Percentiles rank a stretch among this genome's conserved stretches.
phyloP scores from a whole-genome alignment of 2,888 invertebrate species.

The Chydorus sphaericus region DNA sequence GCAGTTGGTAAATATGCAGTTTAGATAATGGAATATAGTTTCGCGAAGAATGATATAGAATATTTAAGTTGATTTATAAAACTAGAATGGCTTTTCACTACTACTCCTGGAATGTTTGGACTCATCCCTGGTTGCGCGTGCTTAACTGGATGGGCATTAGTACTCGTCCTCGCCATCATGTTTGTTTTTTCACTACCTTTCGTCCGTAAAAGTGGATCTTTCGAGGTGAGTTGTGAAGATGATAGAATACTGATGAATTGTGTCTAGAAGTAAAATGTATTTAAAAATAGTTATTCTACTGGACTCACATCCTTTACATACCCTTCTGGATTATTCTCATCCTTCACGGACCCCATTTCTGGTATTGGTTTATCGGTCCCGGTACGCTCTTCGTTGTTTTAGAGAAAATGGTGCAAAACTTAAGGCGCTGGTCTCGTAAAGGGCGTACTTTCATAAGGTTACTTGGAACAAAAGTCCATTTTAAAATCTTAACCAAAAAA shows the following conservation, averaged over 20 bases:
- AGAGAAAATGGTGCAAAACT: slow-evolving; percentile 50
- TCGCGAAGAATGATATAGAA: background rate
- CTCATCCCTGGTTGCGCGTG: slow-evolving; percentile 67
- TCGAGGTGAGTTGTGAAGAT: slow-evolving; percentile 46
- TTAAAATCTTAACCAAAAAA: too few relatives aligned
- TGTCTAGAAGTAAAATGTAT: too few relatives aligned
- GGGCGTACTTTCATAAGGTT: slow-evolving; percentile 86
- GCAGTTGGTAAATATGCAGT: background rate
- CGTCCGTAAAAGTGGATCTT: slow-evolving; percentile 70
- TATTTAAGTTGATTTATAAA: background rate
- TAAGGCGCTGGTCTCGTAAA: slow-evolving; percentile 28
- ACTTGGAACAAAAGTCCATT: too few relatives aligned
- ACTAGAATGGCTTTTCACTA: slow-evolving; percentile 61
- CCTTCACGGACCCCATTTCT: slow-evolving; percentile 81
- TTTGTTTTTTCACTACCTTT: slow-evolving; percentile 72
- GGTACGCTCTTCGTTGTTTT: slow-evolving; percentile 53
- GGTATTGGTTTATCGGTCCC: slow-evolving; percentile 85
- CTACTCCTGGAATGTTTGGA: slow-evolving; percentile 56
- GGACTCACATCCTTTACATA: slow-evolving; percentile 78
- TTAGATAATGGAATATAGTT: background rate
- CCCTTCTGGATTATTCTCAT: slow-evolving; percentile 76
- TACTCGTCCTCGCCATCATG: slow-evolving; percentile 57
- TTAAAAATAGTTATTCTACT: slow-evolving; percentile 88
- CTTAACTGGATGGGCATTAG: slow-evolving; percentile 64
- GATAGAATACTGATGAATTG: too few relatives aligned